Evolutionary conservation across 1,140 invertebrate genomes (phyloP).

Genomic region (Marisa cornuarietis): DNA sequence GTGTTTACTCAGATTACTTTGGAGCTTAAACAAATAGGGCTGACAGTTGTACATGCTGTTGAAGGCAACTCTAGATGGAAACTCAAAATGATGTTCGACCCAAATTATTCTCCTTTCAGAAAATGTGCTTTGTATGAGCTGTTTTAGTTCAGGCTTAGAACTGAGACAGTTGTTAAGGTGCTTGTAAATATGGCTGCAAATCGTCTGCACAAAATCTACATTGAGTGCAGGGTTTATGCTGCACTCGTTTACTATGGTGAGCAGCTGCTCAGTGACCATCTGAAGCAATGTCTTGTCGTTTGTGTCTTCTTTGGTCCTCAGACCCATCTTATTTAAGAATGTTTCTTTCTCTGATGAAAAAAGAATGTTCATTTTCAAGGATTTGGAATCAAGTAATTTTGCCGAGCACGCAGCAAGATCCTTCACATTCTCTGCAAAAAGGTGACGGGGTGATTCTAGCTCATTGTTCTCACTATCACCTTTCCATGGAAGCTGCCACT

Average conservation of each 20-base stretch:
- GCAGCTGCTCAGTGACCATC: neutral
- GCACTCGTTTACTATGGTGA: neutral
- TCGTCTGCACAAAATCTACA: neutral
- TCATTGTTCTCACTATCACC: neutral
- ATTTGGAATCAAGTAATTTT: slow-evolving; percentile 15
- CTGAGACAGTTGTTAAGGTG: slow-evolving; percentile 8
- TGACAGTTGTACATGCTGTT: slow-evolving; percentile 23
- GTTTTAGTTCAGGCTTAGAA: neutral
- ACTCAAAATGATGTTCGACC: slow-evolving; percentile 25
- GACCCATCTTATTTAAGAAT: slow-evolving; percentile 4
- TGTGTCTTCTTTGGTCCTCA: neutral
- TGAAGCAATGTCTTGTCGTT: neutral
- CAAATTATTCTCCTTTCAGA: slow-evolving; percentile 18
- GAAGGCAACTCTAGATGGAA: slow-evolving; percentile 30
- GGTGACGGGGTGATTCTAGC: slow-evolving; percentile 4
- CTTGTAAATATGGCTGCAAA: neutral
- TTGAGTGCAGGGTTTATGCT: neutral
- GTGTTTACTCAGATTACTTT: neutral
- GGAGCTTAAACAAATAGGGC: slow-evolving; percentile 40
- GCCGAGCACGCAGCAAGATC: slow-evolving; percentile 11
- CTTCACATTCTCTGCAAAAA: slow-evolving; percentile 12
- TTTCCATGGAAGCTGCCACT: slow-evolving; percentile 36
- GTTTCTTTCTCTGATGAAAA: neutral
- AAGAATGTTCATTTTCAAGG: neutral
- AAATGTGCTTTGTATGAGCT: neutral